These are phyloP conservation scores for Thymallus thymallus DNA, from an alignment of 2,113 vertebrate genomes.

Conservation along the genomic window DNA sequence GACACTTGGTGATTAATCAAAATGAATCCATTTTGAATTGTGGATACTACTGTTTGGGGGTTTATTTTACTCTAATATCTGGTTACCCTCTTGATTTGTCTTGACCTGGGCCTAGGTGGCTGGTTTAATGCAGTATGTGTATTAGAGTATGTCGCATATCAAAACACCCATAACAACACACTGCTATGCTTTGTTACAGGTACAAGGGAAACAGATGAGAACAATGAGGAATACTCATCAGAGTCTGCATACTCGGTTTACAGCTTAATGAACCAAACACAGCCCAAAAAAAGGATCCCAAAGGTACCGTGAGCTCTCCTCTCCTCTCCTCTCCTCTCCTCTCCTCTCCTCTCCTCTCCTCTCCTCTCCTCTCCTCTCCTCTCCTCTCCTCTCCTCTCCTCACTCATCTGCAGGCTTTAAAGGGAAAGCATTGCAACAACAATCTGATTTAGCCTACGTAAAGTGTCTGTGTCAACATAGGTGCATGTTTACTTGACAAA, in stretches of 20 bases:
- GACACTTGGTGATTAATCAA: no score
- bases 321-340: not conserved
- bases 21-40: no score
- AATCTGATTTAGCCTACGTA: no score
- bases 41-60: no score
- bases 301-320: constrained; percentile 76
- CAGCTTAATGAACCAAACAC: constrained; percentile 74
- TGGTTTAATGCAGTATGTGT: not conserved
- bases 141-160: not conserved
- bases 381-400: not conserved
- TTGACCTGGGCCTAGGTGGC: no score
- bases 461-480: no score
- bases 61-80: no score
- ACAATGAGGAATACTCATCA: constrained; percentile 65
- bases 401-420: not conserved
- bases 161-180: not conserved
- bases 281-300: constrained; percentile 87
- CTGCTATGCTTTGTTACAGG: constrained; percentile 49
- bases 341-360: not conserved
- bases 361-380: not conserved
- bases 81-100: not conserved
- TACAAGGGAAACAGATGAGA: constrained; percentile 75
- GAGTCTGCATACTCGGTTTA: constrained; percentile 71
- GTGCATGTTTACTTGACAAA: no score
- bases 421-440: no score